Evolutionary conservation across 2,113 vertebrate species (phyloP).

Genomic region (Paralichthys olivaceus): DNA sequence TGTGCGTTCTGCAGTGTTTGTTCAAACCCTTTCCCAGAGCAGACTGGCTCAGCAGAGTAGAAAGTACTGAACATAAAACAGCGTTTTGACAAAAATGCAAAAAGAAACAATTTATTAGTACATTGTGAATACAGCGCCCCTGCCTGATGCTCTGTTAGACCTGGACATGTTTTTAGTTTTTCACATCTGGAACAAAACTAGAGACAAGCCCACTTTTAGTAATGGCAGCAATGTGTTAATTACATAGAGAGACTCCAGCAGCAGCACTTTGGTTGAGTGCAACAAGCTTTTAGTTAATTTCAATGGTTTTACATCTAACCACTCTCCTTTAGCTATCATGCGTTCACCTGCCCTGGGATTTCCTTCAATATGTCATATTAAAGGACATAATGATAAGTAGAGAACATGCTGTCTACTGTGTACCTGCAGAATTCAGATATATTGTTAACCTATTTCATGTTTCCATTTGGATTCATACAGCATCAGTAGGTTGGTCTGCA

Average conservation of each 20-base stretch:
- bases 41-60: background rate
- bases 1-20: background rate
- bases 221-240: constrained; percentile 44
- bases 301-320: constrained; percentile 16
- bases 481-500: too few relatives aligned
- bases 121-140: too few relatives aligned
- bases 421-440: background rate
- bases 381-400: background rate
- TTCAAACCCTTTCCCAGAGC: background rate
- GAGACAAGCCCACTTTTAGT: background rate
- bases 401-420: background rate
- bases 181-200: constrained; percentile 17
- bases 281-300: constrained; percentile 25
- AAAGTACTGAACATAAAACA: too few relatives aligned
- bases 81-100: too few relatives aligned
- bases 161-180: background rate
- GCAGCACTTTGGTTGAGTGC: constrained; percentile 21
- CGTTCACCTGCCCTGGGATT: constrained; percentile 23
- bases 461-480: too few relatives aligned
- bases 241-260: constrained; percentile 39
- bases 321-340: constrained; percentile 26
- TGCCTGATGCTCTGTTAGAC: too few relatives aligned
- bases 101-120: too few relatives aligned
- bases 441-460: too few relatives aligned
- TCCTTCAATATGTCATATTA: constrained; percentile 11